Base-by-base conservation (phyloP, 2,797 vertebrate species). In the Chromis chromis region DNA sequence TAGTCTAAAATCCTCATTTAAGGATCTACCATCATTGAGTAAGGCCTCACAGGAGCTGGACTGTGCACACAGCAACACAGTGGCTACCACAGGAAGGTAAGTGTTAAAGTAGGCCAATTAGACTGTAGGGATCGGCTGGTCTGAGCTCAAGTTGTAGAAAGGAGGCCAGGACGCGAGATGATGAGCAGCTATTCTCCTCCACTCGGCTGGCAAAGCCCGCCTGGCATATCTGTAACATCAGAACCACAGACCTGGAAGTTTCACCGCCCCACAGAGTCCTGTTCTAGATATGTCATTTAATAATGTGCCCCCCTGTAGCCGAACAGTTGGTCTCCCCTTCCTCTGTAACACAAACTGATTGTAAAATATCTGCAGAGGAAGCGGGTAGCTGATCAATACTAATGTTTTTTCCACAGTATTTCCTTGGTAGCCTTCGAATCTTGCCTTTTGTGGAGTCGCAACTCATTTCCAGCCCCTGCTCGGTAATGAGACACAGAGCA, bases 71-170 rank as follows among this genome's bases (percentile, higher is more conserved):
- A 68, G 56, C 81, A 79, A 49, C 73, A 71, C 40, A 63, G 61
- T 31, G 83, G 74, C 71, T 66, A 82, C 74, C 71, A 69, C 72
- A 78, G 79, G 64, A 88, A 92, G 89, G 80, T 86, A 86, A 81
- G 82, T 82, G 85, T 91, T 89, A 89, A 94, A 94, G 86, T 93
- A 93, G 91, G 94, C 83, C 93, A 93, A 90, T 93, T 88, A 88
- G 87, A 89, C 90, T 75, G 75, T 74, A 71, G 91, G 90, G 85
- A 91, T 83, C 67, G 75, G 75, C 80, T 87, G 88, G 90, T 86
- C 86, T 77, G 83, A 90, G 85, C 73, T 72, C 10, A 64, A 83
- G 88, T 78, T 66, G 72, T 22, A 64, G 77, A 94, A 94, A 94
- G 44, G 90, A 93, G 94, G 93, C 88, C 93, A 93, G 82, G 78